Conservation (phyloP, 1,140 invertebrate species). For the Steinernema feltiae region DNA sequence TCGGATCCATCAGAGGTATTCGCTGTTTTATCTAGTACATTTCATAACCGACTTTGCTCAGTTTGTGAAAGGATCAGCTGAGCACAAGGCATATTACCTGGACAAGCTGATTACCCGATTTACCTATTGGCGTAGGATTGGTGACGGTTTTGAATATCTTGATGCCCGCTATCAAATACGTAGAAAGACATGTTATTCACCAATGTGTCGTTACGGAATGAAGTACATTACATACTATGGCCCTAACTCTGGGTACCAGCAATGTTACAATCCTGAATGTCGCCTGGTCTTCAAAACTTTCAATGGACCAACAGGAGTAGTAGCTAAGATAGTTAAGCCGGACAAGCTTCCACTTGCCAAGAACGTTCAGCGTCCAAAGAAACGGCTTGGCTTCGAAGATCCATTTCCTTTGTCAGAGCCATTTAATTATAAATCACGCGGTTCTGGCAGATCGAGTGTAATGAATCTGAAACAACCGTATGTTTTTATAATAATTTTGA, state of each 20-base stretch:
- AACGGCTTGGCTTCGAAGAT: background rate
- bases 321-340: background rate
- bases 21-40: background rate
- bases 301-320: background rate
- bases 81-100: background rate
- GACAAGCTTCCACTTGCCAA: background rate
- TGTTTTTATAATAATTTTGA: background rate
- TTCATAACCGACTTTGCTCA: background rate
- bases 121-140: constrained; percentile 2
- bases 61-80: background rate
- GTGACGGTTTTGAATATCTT: background rate
- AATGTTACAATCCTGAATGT: constrained; percentile 13
- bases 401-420: background rate
- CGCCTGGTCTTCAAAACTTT: background rate
- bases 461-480: background rate
- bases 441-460: background rate
- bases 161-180: background rate
- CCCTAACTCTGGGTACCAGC: constrained; percentile 10
- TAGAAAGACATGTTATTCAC: background rate
- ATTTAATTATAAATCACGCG: background rate
- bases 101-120: background rate
- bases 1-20: background rate
- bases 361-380: background rate
- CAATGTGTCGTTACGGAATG: background rate
- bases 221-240: constrained; percentile 8